Base-by-base conservation (phyloP, 2,888 invertebrate species). In the Furcula furcula region DNA sequence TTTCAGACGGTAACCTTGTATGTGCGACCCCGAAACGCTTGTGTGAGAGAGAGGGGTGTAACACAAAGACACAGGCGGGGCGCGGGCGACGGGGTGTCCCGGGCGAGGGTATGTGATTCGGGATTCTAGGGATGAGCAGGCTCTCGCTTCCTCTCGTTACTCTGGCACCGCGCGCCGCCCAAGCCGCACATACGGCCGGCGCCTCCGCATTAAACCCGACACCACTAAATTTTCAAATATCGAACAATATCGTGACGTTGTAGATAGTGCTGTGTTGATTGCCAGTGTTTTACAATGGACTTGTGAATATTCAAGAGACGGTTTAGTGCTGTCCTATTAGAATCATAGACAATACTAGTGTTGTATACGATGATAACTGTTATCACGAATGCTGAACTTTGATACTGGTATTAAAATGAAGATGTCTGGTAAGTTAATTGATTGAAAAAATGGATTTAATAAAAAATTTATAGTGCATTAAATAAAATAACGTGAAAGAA, bases 121-220 rank as follows among this genome's bases (percentile, higher is more conserved):
- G 89, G 81, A 87, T 84, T 75, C 83, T 86, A 84, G 91, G 91
- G 83, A 90, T 91, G 90, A 85, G 86, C 79, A 75, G 76, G 74
- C 67, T 84, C 87, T 85, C 85, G 79, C 84, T 86, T 86, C 79
- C 81, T 82, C 86, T 78, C 85, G 81, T 82, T 88, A 88, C 77
- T 87, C 77, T 75, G 76, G 81, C 75, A 75, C 75, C 73, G 87
- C 69, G 66, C 85, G 88, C 67, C 76, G 83, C 78, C 76, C 78
- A 63, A 71, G 76, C 51, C 82, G 72, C 82, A 85, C 86, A 76
- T 72, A 60, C 46, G 49, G 56, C 56, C 52, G 41, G 38, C 40
- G 38, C 39, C 42, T 27, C 52, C 47, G 46, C 46, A 59, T n/a
- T 41, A 45, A 49, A 55, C 46, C 45, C 51, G 45, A 52, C 50